Percentiles rank a stretch among this genome's conserved stretches.
phyloP scores from a whole-genome alignment of 2,113 vertebrate genomes.

The Protobothrops flavoviridis region DNA sequence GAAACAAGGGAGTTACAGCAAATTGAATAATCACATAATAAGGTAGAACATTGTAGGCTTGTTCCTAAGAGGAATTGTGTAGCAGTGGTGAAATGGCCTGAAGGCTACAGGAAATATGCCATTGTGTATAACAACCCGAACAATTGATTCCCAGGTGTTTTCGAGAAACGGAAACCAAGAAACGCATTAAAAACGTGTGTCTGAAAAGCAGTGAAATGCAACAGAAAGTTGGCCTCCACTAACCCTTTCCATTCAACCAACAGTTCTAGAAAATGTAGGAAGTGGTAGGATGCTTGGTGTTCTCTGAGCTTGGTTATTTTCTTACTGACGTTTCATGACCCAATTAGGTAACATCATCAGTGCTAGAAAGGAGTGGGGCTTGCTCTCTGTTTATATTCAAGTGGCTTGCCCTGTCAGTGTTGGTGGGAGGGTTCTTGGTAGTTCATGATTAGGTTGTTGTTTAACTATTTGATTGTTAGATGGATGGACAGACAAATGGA shows the following conservation, averaged over 20 bases:
- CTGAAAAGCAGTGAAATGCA: not conserved
- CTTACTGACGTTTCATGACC: too few species aligned
- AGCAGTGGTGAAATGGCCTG: conserved; percentile 54
- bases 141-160: not conserved
- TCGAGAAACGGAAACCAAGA: conserved; percentile 53
- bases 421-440: too few species aligned
- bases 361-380: too few species aligned
- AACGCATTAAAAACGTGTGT: conserved; percentile 60
- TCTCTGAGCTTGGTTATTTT: too few species aligned
- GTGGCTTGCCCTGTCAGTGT: too few species aligned
- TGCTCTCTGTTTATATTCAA: too few species aligned
- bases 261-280: too few species aligned
- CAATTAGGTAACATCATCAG: too few species aligned
- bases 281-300: too few species aligned
- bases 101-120: conserved; percentile 58
- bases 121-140: conserved; percentile 53
- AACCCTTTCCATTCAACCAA: not conserved
- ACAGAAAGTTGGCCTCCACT: not conserved
- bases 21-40: conserved; percentile 48
- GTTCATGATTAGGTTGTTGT: too few species aligned
- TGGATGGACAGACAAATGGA: too few species aligned
- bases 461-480: too few species aligned
- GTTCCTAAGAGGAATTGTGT: conserved; percentile 48
- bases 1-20: not conserved
- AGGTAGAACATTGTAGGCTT: conserved; percentile 40